phyloP scores from a whole-genome alignment of 1,140 invertebrate genomes.

The Neoseiulus cucumeris region DNA sequence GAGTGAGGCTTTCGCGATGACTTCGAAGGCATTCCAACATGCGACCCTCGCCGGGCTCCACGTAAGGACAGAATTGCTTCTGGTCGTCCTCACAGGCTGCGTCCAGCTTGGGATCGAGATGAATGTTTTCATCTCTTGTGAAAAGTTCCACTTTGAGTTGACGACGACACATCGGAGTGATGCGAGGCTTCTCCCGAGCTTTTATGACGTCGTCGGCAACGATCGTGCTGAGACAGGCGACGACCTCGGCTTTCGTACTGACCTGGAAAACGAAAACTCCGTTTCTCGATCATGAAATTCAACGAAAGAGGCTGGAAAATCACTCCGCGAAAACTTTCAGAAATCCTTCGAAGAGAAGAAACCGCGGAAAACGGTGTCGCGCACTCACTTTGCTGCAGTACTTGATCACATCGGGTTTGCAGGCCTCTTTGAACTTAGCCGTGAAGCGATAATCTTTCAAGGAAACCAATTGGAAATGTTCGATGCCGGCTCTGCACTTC shows the following conservation, averaged over 20 bases:
- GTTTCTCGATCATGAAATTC: neutral
- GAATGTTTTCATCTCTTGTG: slow-evolving; percentile 55
- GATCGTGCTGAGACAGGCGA: slow-evolving; percentile 70
- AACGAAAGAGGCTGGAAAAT: no score
- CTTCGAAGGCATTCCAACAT: slow-evolving; percentile 66
- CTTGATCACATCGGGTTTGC: slow-evolving; percentile 54
- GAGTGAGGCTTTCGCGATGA: slow-evolving; percentile 42
- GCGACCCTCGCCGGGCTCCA: slow-evolving; percentile 53
- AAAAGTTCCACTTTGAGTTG: slow-evolving; percentile 65
- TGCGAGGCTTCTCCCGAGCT: slow-evolving; percentile 43
- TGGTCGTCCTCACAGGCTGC: slow-evolving; percentile 54
- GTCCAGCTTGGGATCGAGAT: slow-evolving; percentile 58
- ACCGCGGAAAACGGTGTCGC: slow-evolving; percentile 13
- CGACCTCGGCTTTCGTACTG: slow-evolving; percentile 51
- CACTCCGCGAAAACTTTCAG: no score
- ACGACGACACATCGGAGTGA: slow-evolving; percentile 63
- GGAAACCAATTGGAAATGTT: slow-evolving; percentile 51
- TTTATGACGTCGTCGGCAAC: slow-evolving; percentile 68
- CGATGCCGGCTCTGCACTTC: slow-evolving; percentile 77
- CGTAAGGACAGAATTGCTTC: slow-evolving; percentile 44
- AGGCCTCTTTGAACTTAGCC: slow-evolving; percentile 84
- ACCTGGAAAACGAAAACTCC: neutral
- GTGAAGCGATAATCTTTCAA: slow-evolving; percentile 85
- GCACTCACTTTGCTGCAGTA: slow-evolving; percentile 39
- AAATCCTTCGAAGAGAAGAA: neutral